Conservation (phyloP, 2,888 invertebrate genomes). For the Toxonevra muliebris region DNA sequence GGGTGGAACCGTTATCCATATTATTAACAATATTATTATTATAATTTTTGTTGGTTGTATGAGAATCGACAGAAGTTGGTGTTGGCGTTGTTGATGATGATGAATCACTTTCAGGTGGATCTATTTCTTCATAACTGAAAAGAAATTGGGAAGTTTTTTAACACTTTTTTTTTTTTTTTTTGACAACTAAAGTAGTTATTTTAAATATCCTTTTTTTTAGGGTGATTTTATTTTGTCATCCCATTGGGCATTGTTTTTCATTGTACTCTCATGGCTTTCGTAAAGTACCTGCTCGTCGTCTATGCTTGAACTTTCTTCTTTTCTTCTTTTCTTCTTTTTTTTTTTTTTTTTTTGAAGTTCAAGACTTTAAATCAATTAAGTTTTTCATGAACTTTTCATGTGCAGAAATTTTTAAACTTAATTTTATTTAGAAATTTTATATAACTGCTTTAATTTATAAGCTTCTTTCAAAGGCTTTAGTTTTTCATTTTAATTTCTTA, state of each 20-base stretch:
- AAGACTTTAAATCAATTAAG: neutral
- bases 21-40: neutral
- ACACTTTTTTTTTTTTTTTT: neutral
- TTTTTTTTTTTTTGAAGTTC: conserved; percentile 1
- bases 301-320: neutral
- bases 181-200: conserved; percentile 4
- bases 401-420: neutral
- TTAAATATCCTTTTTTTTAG: neutral
- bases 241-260: no score
- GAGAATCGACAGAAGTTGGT: conserved; percentile 21
- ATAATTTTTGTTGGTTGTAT: conserved; percentile 3
- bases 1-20: conserved; percentile 44
- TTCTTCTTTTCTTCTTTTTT: neutral
- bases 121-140: conserved; percentile 40
- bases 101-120: conserved; percentile 19
- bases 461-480: conserved; percentile 3
- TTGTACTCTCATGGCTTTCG: neutral
- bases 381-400: neutral
- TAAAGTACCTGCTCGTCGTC: conserved; percentile 10
- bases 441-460: no score
- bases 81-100: neutral
- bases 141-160: neutral
- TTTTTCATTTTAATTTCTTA: conserved; percentile 23
- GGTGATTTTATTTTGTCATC: no score
- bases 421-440: neutral